phyloP scores from a whole-genome alignment of 2,888 invertebrate species.

The Euspilapteryx auroguttella region DNA sequence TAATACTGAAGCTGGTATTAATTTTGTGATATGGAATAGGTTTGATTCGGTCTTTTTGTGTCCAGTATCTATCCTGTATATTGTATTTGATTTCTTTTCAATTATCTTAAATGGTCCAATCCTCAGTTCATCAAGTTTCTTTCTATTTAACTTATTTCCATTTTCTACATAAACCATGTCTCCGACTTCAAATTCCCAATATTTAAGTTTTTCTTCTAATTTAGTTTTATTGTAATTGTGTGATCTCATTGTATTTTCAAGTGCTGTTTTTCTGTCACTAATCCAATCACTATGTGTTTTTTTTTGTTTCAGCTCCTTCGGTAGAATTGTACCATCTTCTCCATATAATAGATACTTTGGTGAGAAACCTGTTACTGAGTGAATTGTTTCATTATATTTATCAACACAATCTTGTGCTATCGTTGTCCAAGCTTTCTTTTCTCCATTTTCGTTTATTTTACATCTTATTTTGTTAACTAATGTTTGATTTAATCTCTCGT shows the following conservation, averaged over 20 bases:
- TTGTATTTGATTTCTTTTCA: no score
- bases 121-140: slow-evolving; percentile 12
- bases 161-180: no score
- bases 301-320: slow-evolving; percentile 10
- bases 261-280: slow-evolving; percentile 11
- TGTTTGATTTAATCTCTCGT: slow-evolving; percentile 14
- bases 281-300: slow-evolving; percentile 7
- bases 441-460: slow-evolving; percentile 12
- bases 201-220: not conserved
- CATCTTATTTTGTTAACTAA: slow-evolving; percentile 15
- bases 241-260: slow-evolving; percentile 9
- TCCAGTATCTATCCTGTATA: no score
- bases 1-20: no score
- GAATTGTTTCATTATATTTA: slow-evolving; percentile 15
- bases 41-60: not conserved
- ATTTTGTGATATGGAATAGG: not conserved
- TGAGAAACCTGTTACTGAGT: slow-evolving; percentile 15
- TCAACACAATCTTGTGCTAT: slow-evolving; percentile 13
- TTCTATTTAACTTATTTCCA: slow-evolving; percentile 2
- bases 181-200: slow-evolving; percentile 2
- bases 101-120: slow-evolving; percentile 13
- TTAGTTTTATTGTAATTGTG: not conserved
- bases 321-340: slow-evolving; percentile 11
- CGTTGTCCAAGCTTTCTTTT: slow-evolving; percentile 14
- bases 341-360: slow-evolving; percentile 14